Evolutionary conservation across 2,113 vertebrate species (phyloP), one percentile per base, ranked within the genome.

Genomic region (Rafetus swinhoei): DNA sequence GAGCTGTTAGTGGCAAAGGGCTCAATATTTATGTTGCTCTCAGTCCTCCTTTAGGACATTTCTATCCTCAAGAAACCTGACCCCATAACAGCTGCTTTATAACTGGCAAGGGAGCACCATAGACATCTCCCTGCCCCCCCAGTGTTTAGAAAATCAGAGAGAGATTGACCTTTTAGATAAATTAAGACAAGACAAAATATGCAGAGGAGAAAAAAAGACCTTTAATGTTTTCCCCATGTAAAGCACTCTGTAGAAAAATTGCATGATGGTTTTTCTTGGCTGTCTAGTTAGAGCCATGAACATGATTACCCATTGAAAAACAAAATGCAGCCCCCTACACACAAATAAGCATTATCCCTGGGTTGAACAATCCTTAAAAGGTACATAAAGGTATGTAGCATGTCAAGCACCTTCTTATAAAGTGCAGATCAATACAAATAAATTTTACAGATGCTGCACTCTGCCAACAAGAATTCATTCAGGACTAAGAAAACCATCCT

Each of bases 401-500:
- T 88, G 29, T 35, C 62, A 90, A 92, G 82, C 62, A 87, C 50
- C 90, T 50, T 87, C 86, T 18, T 81, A 22, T 85, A 55, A 92
- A 89, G 76, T 76, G 53, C 19, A 87, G 50, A 27, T 65, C 21
- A 84, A 74, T 83, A 29, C 5, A 89, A 79, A 89, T 72, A n/a
- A 72, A 69, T 57, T 45, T 39, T 32, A 81, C 7, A 45, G 45
- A n/a, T 86, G 4, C 65, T 76, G 1, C 82, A 80, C 72, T 83
- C 5, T 24, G 12, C 2, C 0, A 50, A 1, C 53, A n/a, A 76
- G 39, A 53, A 52, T 52, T 39, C 12, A 52, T 15, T 9, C 80
- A 90, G 83, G 81, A 93, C 25, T 59, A 54, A 84, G 3, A 87
- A 81, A 81, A 7, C 27, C 21, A 35, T 76, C 94, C 35, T n/a